phyloP scores from a whole-genome alignment of 2,797 vertebrate genomes.

The Amblyopsis hoosieri region DNA sequence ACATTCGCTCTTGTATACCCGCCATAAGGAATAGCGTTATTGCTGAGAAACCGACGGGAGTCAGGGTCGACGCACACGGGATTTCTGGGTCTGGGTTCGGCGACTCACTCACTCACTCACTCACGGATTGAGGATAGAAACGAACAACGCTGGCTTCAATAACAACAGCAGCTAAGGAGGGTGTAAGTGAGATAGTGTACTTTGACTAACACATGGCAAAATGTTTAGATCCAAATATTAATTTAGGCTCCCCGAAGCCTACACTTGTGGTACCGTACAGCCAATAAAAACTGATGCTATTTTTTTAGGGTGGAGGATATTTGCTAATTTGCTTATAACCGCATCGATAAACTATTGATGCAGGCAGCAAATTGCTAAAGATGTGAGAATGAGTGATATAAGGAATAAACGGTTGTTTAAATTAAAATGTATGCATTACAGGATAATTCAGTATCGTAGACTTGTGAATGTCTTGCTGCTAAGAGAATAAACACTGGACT shows the following conservation, averaged over 20 bases:
- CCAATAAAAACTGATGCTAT: neutral
- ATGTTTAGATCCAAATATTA: neutral
- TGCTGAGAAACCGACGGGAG: slow-evolving; percentile 59
- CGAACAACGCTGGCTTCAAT: slow-evolving; percentile 14
- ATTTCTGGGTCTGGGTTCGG: slow-evolving; percentile 62
- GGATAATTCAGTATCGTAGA: neutral
- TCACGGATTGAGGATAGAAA: slow-evolving; percentile 10
- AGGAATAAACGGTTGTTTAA: neutral
- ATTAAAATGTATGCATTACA: neutral
- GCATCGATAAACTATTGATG: neutral
- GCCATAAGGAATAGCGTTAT: slow-evolving; percentile 40
- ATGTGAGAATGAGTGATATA: neutral
- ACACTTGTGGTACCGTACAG: slow-evolving; percentile 33
- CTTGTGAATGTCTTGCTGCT: slow-evolving; percentile 1
- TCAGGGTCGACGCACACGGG: slow-evolving; percentile 47
- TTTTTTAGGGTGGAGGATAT: too few relatives aligned
- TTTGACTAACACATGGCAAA: neutral
- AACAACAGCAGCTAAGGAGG: slow-evolving; percentile 23
- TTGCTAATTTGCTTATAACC: neutral
- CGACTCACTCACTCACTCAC: slow-evolving; percentile 21
- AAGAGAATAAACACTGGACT: slow-evolving; percentile 23
- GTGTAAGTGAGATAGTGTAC: slow-evolving; percentile 46
- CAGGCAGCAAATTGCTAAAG: neutral
- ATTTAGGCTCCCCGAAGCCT: too few relatives aligned
- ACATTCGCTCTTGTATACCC: slow-evolving; percentile 19